Percentiles rank a stretch among this genome's conserved stretches.
These are phyloP conservation scores for Parthenolecanium corni DNA, from an alignment of 2,888 invertebrate species.

Conservation along the genomic window DNA sequence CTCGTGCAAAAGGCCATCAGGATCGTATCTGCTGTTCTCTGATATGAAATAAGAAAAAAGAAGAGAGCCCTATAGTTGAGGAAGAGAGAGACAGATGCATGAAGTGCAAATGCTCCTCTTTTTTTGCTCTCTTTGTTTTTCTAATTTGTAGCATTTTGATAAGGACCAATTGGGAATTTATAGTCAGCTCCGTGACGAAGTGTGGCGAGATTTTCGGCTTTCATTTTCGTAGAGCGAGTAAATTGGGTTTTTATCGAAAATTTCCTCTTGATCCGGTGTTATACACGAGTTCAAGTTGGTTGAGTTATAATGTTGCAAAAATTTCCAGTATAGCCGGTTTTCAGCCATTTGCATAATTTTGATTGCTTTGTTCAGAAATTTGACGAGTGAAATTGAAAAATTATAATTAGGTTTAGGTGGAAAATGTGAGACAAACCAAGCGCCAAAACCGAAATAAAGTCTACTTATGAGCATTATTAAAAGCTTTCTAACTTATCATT, in stretches of 20 bases:
- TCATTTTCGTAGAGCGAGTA: constrained; percentile 11
- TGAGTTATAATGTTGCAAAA: not conserved
- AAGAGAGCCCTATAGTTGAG: not conserved
- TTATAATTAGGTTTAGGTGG: no score
- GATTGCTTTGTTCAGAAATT: no score
- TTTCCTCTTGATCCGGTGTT: not conserved
- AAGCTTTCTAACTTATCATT: no score
- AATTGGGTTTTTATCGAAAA: constrained; percentile 22
- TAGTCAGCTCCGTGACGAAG: not conserved
- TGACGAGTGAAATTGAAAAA: no score
- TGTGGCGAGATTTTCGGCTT: constrained; percentile 24
- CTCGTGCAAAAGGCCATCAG: not conserved
- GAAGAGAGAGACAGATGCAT: no score
- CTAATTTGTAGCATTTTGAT: constrained; percentile 27
- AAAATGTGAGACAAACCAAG: no score
- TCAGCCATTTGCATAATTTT: no score
- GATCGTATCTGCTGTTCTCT: not conserved
- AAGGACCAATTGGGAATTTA: constrained; percentile 19
- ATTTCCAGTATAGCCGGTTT: no score
- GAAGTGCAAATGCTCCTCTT: no score
- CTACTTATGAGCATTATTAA: no score
- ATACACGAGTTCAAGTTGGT: not conserved
- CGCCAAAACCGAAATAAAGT: no score
- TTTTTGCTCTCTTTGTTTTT: constrained; percentile 4
- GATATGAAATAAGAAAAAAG: constrained; percentile 14